phyloP scores from a whole-genome alignment of 2,797 vertebrate species.

The Bovichtus diacanthus region DNA sequence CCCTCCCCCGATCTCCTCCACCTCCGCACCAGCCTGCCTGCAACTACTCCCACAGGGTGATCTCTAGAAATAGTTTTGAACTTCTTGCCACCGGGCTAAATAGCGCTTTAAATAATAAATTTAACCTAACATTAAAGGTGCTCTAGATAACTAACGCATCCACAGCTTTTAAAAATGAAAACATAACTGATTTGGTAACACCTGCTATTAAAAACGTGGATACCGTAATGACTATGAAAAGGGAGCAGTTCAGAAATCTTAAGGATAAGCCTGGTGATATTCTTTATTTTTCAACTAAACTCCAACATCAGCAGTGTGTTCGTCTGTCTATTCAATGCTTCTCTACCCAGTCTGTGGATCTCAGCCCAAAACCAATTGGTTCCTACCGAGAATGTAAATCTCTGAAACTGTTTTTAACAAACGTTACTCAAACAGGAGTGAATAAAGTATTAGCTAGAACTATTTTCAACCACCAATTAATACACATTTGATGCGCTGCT shows the following conservation, averaged over 20 bases:
- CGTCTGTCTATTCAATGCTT: background rate
- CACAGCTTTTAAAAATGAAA: background rate
- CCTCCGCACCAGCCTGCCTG: slow-evolving; percentile 1
- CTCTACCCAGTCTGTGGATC: background rate
- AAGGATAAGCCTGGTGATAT: background rate
- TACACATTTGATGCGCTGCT: too few species aligned
- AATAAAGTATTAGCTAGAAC: too few species aligned
- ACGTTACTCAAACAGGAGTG: too few species aligned
- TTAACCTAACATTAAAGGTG: background rate
- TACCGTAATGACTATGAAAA: too few species aligned
- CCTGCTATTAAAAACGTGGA: background rate
- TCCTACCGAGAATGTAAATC: background rate
- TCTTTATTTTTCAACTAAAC: too few species aligned
- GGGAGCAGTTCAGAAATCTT: background rate
- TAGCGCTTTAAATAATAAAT: background rate
- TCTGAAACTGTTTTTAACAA: too few species aligned
- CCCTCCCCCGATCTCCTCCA: background rate
- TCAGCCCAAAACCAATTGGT: too few species aligned
- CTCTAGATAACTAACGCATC: background rate
- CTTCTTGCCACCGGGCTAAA: background rate
- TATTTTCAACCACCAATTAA: too few species aligned
- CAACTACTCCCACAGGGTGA: background rate
- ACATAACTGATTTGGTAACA: background rate
- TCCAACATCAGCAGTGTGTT: too few species aligned
- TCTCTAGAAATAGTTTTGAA: background rate